Evolutionary conservation across 2,797 vertebrate genomes (phyloP).

Genomic region (Pangasius djambal): DNA sequence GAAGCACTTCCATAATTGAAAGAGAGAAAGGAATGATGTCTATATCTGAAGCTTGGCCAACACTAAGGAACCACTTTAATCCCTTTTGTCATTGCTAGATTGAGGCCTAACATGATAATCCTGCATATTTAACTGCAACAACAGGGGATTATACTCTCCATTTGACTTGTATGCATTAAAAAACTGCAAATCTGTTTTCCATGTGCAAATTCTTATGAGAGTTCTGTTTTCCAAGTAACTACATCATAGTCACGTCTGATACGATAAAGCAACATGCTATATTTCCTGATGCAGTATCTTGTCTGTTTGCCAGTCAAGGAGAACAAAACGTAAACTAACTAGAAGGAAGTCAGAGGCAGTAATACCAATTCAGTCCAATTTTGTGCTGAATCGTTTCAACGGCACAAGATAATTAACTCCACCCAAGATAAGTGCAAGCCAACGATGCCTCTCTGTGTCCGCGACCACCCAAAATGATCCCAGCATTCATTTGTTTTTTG

Average conservation of each 20-base stretch:
- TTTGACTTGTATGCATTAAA: not conserved
- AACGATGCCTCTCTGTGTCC: slow-evolving; percentile 49
- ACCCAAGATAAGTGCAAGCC: slow-evolving; percentile 60
- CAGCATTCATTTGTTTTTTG: slow-evolving; percentile 27
- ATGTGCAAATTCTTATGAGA: not conserved
- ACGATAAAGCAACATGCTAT: not conserved
- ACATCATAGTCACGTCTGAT: not conserved
- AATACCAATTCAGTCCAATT: slow-evolving; percentile 40
- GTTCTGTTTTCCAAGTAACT: not conserved
- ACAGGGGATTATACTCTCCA: not conserved
- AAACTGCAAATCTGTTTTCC: not conserved
- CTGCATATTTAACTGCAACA: slow-evolving; percentile 12
- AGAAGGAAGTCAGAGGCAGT: slow-evolving; percentile 45
- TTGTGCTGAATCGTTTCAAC: slow-evolving; percentile 34
- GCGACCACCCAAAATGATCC: slow-evolving; percentile 57
- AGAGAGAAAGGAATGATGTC: slow-evolving; percentile 31
- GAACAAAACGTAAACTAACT: slow-evolving; percentile 45
- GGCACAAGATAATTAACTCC: slow-evolving; percentile 57
- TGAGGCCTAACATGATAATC: slow-evolving; percentile 12
- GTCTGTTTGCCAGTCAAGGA: slow-evolving; percentile 28
- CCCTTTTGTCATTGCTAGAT: not conserved
- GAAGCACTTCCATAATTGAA: not conserved
- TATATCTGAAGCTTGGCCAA: slow-evolving; percentile 20
- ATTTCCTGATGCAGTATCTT: slow-evolving; percentile 21
- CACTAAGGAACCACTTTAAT: slow-evolving; percentile 33